A percentile compares a stretch with the other conserved stretches of the same genome.
These are phyloP conservation scores for Fistularia tabacaria DNA, from an alignment of 2,797 vertebrate genomes.

Conservation along the genomic window DNA sequence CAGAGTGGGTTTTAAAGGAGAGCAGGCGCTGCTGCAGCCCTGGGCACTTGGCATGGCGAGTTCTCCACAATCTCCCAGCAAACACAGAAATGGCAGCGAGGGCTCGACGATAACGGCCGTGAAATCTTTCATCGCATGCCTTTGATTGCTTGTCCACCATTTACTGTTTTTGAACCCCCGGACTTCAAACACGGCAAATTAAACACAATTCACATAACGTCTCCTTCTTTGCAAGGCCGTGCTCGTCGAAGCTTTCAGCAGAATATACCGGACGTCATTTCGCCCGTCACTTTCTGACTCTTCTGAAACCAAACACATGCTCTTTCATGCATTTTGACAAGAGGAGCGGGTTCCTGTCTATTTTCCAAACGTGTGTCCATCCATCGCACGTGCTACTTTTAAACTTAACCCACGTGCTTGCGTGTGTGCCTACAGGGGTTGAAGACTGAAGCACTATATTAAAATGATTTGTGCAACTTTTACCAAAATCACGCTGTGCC, in stretches of 20 bases:
- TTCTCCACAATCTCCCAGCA: slow-evolving; percentile 67
- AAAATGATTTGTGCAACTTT: slow-evolving; percentile 79
- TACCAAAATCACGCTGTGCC: slow-evolving; percentile 78
- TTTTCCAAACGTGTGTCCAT: neutral
- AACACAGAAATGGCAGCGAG: slow-evolving; percentile 68
- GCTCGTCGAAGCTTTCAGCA: slow-evolving; percentile 49
- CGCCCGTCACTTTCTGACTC: slow-evolving; percentile 23
- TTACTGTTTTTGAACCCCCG: slow-evolving; percentile 72
- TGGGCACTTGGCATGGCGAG: slow-evolving; percentile 72
- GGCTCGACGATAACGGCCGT: slow-evolving; percentile 76
- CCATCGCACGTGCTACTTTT: neutral
- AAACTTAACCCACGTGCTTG: slow-evolving; percentile 8
- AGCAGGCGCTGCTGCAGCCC: slow-evolving; percentile 68
- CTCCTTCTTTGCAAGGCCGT: slow-evolving; percentile 31
- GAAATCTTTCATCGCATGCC: slow-evolving; percentile 77
- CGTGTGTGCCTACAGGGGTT: slow-evolving; percentile 61
- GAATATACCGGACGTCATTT: slow-evolving; percentile 31
- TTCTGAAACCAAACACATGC: too few species aligned
- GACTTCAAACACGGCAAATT: slow-evolving; percentile 69
- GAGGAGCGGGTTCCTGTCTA: neutral
- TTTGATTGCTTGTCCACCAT: slow-evolving; percentile 76
- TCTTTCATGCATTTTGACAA: neutral
- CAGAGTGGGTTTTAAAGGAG: slow-evolving; percentile 75
- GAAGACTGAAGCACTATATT: slow-evolving; percentile 74
- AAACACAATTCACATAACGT: slow-evolving; percentile 55